Percentiles rank a stretch among this genome's conserved stretches.
Conservation (phyloP, 2,888 invertebrate genomes). For the Eristalis arbustorum region DNA sequence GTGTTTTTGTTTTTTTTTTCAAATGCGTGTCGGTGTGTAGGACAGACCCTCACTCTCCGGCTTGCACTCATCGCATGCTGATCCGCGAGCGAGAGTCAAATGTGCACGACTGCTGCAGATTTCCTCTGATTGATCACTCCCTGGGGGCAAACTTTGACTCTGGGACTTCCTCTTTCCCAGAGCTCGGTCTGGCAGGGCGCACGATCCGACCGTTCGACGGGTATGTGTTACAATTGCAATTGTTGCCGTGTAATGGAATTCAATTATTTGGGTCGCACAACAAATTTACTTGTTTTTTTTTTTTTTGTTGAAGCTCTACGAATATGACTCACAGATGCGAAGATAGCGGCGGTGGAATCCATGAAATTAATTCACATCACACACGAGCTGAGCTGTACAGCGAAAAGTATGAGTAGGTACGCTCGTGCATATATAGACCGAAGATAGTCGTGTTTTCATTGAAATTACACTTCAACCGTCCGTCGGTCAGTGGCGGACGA, state of each 20-base stretch:
- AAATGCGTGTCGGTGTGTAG: slow-evolving; percentile 50
- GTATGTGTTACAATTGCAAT: slow-evolving; percentile 48
- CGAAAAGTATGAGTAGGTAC: neutral
- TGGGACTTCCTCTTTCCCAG: slow-evolving; percentile 47
- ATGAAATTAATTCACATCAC: slow-evolving; percentile 64
- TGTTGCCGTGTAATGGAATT: slow-evolving; percentile 29
- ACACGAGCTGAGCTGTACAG: neutral
- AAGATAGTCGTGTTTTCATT: slow-evolving; percentile 2
- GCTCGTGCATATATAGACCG: neutral
- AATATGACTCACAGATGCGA: slow-evolving; percentile 44
- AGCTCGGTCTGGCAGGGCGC: neutral
- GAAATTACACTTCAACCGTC: slow-evolving; percentile 9
- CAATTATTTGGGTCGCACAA: slow-evolving; percentile 30
- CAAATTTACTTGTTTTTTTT: slow-evolving; percentile 5
- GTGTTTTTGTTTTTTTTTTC: no score
- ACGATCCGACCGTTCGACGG: neutral
- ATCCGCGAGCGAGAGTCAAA: slow-evolving; percentile 34
- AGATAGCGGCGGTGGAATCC: slow-evolving; percentile 5
- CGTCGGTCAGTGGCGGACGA: slow-evolving; percentile 14
- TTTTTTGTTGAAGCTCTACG: neutral
- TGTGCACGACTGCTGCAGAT: slow-evolving; percentile 55
- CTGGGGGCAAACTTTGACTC: slow-evolving; percentile 30
- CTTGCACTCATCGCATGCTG: neutral
- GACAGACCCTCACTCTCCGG: neutral
- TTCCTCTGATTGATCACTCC: slow-evolving; percentile 69